Evolutionary conservation across 2,888 invertebrate species (phyloP).

Genomic region (Eustalomyia histrio): DNA sequence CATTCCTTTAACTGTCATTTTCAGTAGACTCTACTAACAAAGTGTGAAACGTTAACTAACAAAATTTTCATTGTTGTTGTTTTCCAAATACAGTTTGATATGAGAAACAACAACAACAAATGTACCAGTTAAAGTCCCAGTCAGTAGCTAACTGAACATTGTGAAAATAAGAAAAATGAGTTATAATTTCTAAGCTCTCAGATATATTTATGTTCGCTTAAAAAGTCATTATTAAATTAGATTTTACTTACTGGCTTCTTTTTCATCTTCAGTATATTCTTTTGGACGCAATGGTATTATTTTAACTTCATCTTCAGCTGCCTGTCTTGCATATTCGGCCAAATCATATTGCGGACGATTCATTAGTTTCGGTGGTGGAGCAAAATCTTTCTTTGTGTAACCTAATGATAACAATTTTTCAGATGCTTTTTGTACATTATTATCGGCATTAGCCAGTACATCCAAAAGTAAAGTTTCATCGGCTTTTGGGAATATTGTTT

Average conservation of each 20-base stretch:
- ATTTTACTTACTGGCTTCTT: conserved; percentile 83
- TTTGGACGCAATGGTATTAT: conserved; percentile 81
- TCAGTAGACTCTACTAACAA: no score
- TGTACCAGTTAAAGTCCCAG: no score
- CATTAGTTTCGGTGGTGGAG: conserved; percentile 81
- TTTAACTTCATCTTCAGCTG: conserved; percentile 67
- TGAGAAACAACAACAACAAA: no score
- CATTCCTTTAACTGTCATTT: no score
- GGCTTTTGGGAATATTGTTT: conserved; percentile 93
- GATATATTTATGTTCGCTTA: no score
- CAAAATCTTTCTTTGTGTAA: conserved; percentile 88
- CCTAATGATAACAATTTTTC: conserved; percentile 90
- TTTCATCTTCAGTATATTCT: conserved; percentile 85
- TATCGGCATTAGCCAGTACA: conserved; percentile 90
- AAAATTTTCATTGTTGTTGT: no score
- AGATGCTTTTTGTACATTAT: conserved; percentile 93
- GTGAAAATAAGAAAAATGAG: no score
- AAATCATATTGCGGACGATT: conserved; percentile 78
- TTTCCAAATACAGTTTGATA: no score
- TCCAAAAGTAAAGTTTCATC: conserved; percentile 93
- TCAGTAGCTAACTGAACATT: no score
- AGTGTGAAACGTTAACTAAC: no score
- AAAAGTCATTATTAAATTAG: no score
- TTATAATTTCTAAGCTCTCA: no score
- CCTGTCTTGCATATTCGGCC: conserved; percentile 68